Conservation (phyloP, 2,797 vertebrate species). For the Rhinatrema bivittatum region DNA sequence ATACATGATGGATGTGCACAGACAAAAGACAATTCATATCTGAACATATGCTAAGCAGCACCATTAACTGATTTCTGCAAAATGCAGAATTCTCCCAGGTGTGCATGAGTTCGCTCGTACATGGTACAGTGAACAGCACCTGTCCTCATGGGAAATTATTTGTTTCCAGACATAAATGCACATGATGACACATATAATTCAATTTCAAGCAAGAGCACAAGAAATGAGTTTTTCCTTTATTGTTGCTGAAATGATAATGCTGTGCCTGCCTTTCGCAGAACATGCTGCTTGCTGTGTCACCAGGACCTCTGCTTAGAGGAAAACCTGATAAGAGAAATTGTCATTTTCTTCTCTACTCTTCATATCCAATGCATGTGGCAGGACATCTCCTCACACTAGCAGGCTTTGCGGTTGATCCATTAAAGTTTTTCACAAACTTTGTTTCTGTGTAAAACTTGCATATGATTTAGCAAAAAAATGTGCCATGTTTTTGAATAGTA, state of each 20-base stretch:
- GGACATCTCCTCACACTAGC: too few species aligned
- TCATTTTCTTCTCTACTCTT: too few species aligned
- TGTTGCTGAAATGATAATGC: constrained; percentile 9
- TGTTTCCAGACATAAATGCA: constrained; percentile 6
- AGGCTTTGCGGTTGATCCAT: too few species aligned
- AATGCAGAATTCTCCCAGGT: not conserved
- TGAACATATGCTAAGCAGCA: not conserved
- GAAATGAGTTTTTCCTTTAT: constrained; percentile 3
- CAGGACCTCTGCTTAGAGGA: too few species aligned
- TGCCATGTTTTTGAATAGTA: not conserved
- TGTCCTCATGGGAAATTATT: constrained; percentile 4
- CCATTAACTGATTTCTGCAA: not conserved
- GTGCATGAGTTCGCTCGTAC: constrained; percentile 5
- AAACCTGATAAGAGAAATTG: too few species aligned
- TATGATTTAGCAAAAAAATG: constrained; percentile 4
- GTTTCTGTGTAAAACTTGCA: too few species aligned
- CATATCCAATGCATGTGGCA: too few species aligned
- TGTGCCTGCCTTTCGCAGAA: constrained; percentile 21
- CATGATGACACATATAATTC: not conserved
- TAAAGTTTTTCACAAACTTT: too few species aligned
- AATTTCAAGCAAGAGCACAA: constrained; percentile 4
- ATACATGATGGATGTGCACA: not conserved
- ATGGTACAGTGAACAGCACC: not conserved
- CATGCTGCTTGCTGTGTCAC: constrained; percentile 27
- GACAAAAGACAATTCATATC: not conserved